Base-by-base conservation (phyloP, 1,140 invertebrate genomes). In the Linepithema humile region DNA sequence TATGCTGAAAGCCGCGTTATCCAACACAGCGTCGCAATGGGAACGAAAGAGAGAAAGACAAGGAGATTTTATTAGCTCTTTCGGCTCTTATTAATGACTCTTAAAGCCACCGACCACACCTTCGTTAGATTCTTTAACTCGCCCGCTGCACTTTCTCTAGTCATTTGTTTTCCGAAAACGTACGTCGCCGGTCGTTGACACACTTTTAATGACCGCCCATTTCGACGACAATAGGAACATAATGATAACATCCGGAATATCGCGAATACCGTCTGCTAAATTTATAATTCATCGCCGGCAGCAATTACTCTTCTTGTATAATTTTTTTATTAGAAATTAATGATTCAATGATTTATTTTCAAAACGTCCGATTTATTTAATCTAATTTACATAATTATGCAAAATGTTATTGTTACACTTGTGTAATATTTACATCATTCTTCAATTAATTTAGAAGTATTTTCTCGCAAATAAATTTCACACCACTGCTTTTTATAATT, bases 111-210 rank as follows among this genome's bases (percentile, higher is more conserved):
- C 43, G 57, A 65, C 74, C 87, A 55, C 83, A 59, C 64, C 86
- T 87, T 32, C 64, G 57, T 87, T 88, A 87, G 87, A 88, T 88
- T 87, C 87, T 88, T 88, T 43, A 23, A 73, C 64, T 59, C 59
- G 43, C 4, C 20, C 23, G 20, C 53, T 85, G 86, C 83, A 88
- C 87, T 88, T 88, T 88, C 87, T 77, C 87, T 65, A 83, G 64
- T 88, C 87, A 88, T 88, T 88, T 85, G 83, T 88, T 88, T 88
- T 88, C 77, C 62, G 59, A 88, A 88, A 88, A 88, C 86, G 83
- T 88, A 73, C 83, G 50, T 59, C 43, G 74, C 20, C 29, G 23
- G 23, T 62, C 65, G 43, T 72, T 65, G 87, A 57, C 86, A 88
- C 40, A 88, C 87, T 88, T 88, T 88, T 67, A 26, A 85, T 32